phyloP scores from a whole-genome alignment of 2,113 vertebrate genomes.

The Apus apus region DNA sequence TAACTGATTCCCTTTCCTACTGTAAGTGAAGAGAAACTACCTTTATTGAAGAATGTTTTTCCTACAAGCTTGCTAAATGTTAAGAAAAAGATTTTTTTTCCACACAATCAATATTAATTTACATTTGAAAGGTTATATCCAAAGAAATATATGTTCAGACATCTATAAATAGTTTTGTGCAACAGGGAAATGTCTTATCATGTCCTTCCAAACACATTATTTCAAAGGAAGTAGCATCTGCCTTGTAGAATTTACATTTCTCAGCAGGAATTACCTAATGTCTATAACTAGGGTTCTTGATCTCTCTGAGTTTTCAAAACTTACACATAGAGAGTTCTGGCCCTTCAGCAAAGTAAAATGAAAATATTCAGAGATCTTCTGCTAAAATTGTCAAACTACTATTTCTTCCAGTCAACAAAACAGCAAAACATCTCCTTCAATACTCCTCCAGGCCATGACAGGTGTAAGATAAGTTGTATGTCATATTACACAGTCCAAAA shows the following conservation, averaged over 20 bases:
- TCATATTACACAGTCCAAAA: not conserved
- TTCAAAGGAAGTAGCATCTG: not conserved
- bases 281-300: not conserved
- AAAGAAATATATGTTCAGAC: not conserved
- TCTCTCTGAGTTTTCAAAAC: not conserved
- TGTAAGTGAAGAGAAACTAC: not conserved
- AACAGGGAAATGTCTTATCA: not conserved
- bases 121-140: not conserved
- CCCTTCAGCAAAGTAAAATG: not conserved
- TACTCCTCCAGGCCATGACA: not conserved
- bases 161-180: not conserved
- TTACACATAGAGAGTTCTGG: not conserved
- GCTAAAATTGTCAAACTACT: not conserved
- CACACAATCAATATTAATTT: not conserved
- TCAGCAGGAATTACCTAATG: not conserved
- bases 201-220: not conserved
- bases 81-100: not conserved
- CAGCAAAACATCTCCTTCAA: not conserved
- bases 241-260: not conserved
- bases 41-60: not conserved
- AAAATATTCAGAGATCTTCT: not conserved
- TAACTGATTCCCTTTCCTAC: not conserved
- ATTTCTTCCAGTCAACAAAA: not conserved
- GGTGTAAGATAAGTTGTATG: fast-evolving
- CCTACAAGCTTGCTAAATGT: not conserved